These are phyloP conservation scores for Pollicipes pollicipes DNA, from an alignment of 1,140 invertebrate genomes.

Conservation along the genomic window DNA sequence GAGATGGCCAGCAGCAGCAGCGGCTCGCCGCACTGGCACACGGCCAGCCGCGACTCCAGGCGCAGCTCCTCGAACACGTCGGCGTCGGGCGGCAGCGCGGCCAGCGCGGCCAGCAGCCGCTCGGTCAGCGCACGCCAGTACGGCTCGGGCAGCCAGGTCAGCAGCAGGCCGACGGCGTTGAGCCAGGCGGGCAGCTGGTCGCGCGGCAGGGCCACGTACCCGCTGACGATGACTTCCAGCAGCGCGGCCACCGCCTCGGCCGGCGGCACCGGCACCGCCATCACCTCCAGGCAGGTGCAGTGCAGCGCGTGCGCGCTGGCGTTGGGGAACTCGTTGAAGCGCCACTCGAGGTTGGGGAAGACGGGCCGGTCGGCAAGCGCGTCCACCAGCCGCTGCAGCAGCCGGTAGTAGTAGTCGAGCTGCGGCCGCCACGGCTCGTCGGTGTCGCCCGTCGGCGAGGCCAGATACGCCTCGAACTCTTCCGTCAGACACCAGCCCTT, in stretches of 20 bases:
- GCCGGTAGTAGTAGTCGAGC: constrained; percentile 68
- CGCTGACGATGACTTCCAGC: constrained; percentile 70
- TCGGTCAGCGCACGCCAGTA: constrained; percentile 69
- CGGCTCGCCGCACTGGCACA: constrained; percentile 25
- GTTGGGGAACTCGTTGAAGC: constrained; percentile 94
- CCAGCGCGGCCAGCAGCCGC: constrained; percentile 53
- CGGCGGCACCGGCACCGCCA: constrained; percentile 69
- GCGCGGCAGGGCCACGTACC: constrained; percentile 28
- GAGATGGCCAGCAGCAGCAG: constrained; percentile 30
- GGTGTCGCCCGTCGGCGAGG: not conserved
- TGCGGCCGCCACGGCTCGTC: constrained; percentile 64
- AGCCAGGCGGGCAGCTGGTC: constrained; percentile 74
- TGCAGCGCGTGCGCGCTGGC: constrained; percentile 80
- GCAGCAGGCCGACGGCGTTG: constrained; percentile 72
- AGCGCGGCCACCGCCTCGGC: constrained; percentile 56
- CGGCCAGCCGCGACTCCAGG: constrained; percentile 13
- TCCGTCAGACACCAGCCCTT: constrained; percentile 76
- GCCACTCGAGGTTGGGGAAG: constrained; percentile 78
- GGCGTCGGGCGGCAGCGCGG: constrained; percentile 27
- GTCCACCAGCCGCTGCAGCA: constrained; percentile 64
- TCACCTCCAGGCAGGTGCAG: constrained; percentile 83
- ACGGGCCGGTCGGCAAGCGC: constrained; percentile 36
- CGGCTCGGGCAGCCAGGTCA: constrained; percentile 71
- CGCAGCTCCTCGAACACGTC: constrained; percentile 16
- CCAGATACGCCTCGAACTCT: constrained; percentile 56